phyloP scores from a whole-genome alignment of 2,797 vertebrate genomes.

The Percopsis omiscomaycus region DNA sequence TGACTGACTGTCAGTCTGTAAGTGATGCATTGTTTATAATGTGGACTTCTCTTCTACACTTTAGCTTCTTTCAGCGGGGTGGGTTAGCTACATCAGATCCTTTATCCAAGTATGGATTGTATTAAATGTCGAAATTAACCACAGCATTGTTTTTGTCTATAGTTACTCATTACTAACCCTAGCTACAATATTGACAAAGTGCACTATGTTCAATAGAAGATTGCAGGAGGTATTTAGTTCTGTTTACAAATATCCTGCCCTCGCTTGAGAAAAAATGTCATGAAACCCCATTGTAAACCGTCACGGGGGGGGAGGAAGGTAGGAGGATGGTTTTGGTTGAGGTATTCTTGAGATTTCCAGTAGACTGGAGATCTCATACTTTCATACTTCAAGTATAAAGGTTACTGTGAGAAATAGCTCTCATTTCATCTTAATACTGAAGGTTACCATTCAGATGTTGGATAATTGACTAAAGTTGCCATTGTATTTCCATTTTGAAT shows the following conservation, averaged over 20 bases:
- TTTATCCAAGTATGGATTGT: slow-evolving; percentile 52
- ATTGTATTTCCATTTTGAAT: background rate
- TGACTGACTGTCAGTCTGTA: slow-evolving; percentile 49
- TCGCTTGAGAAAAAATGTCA: slow-evolving; percentile 18
- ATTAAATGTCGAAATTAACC: slow-evolving; percentile 47
- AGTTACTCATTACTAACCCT: background rate
- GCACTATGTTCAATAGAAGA: slow-evolving; percentile 29
- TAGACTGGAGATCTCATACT: slow-evolving; percentile 40
- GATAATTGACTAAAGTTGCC: slow-evolving; percentile 12
- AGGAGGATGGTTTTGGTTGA: slow-evolving; percentile 54
- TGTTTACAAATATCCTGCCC: slow-evolving; percentile 24
- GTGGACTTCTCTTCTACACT: slow-evolving; percentile 49
- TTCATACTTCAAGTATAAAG: slow-evolving; percentile 15
- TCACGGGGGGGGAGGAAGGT: slow-evolving; percentile 28
- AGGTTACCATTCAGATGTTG: slow-evolving; percentile 27
- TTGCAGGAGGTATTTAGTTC: slow-evolving; percentile 33
- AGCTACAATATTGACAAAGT: slow-evolving; percentile 13
- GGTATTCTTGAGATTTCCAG: slow-evolving; percentile 52
- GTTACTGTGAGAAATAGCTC: slow-evolving; percentile 42
- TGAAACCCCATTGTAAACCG: slow-evolving; percentile 6
- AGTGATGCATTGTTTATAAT: slow-evolving; percentile 50
- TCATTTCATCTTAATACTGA: slow-evolving; percentile 38
- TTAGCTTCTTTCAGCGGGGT: slow-evolving; percentile 39
- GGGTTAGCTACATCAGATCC: slow-evolving; percentile 34
- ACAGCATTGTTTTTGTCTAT: slow-evolving; percentile 20